phyloP scores from a whole-genome alignment of 1,140 invertebrate species.

The Drosophila punjabiensis region DNA sequence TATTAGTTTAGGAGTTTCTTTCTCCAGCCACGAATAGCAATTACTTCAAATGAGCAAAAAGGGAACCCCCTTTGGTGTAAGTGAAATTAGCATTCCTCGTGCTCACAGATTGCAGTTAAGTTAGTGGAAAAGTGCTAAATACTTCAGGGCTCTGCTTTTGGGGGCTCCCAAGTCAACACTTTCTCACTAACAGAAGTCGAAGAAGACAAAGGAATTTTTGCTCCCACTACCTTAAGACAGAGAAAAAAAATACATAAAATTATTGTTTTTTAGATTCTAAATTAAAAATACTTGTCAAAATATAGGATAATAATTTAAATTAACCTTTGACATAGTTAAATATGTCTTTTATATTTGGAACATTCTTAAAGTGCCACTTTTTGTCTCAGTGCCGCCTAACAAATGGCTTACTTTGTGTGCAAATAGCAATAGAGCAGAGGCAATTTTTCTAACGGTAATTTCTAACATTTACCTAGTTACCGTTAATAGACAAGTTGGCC shows the following conservation, averaged over 20 bases:
- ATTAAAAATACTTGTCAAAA: background rate
- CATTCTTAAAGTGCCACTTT: background rate
- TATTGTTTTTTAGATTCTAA: background rate
- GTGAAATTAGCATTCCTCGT: constrained; percentile 37
- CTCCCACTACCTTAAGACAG: constrained; percentile 17
- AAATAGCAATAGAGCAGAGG: constrained; percentile 57
- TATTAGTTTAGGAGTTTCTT: background rate
- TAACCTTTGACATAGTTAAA: background rate
- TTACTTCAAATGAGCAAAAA: constrained; percentile 10
- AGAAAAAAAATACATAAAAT: background rate
- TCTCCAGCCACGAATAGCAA: background rate
- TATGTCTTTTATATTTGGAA: background rate
- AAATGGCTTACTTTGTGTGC: constrained; percentile 66
- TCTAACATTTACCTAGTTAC: constrained; percentile 82
- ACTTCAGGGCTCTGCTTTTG: constrained; percentile 8
- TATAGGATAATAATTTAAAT: background rate
- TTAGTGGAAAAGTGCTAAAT: constrained; percentile 52
- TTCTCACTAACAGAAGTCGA: constrained; percentile 38
- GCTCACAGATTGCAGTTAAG: constrained; percentile 29
- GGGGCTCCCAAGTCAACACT: constrained; percentile 42
- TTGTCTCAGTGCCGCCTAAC: constrained; percentile 30
- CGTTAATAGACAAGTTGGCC: constrained; percentile 83
- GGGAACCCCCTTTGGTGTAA: constrained; percentile 15
- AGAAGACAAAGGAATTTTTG: constrained; percentile 27
- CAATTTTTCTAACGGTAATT: constrained; percentile 81